A percentile compares a stretch with the other conserved stretches of the same genome.
These are phyloP conservation scores for Tenthredo amoena DNA, from an alignment of 2,888 invertebrate genomes.

Conservation along the genomic window DNA sequence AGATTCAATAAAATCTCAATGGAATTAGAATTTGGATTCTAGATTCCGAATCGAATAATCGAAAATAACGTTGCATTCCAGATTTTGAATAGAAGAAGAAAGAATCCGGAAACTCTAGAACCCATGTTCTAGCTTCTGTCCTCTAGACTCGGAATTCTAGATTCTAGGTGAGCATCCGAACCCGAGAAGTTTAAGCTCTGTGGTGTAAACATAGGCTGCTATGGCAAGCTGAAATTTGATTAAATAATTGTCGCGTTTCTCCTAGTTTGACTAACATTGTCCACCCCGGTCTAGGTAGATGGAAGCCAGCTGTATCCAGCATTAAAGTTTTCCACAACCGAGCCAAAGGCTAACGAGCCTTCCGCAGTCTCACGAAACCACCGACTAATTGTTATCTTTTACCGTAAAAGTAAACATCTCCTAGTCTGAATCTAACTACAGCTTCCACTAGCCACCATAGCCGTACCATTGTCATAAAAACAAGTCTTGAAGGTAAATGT, in stretches of 20 bases:
- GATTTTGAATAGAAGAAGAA: neutral
- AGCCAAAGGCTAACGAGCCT: conserved; percentile 36
- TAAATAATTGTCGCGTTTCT: conserved; percentile 32
- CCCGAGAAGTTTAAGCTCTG: conserved; percentile 20
- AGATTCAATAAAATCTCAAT: neutral
- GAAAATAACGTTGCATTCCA: too few relatives aligned
- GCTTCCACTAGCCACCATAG: too few relatives aligned
- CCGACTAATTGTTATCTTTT: neutral
- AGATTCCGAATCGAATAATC: neutral
- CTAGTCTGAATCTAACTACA: neutral
- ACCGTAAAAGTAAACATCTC: neutral
- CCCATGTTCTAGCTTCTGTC: neutral
- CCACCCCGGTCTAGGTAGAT: neutral
- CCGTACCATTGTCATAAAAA: neutral
- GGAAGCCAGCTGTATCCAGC: neutral
- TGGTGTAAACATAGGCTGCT: conserved; percentile 17
- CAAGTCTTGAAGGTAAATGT: neutral
- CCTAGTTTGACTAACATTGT: conserved; percentile 28
- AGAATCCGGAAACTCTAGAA: neutral
- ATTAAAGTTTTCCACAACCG: conserved; percentile 28
- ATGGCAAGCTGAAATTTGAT: conserved; percentile 10
- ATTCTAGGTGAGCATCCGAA: neutral
- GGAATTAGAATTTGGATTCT: neutral
- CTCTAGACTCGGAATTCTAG: neutral
- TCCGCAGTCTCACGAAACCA: neutral